phyloP scores from a whole-genome alignment of 2,888 invertebrate genomes.

The Zhengitettix transpicula region DNA sequence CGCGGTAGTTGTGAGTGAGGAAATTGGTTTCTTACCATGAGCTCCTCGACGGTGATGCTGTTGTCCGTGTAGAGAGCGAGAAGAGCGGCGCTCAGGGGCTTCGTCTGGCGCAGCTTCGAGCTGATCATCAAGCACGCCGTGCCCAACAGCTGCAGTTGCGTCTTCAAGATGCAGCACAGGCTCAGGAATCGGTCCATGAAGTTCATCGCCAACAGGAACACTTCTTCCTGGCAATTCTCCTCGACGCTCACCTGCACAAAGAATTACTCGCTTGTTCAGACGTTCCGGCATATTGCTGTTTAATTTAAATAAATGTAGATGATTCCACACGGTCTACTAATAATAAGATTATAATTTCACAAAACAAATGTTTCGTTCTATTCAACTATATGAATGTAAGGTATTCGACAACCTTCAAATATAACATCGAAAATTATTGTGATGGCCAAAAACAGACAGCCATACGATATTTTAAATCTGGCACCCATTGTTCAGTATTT shows the following conservation, averaged over 20 bases:
- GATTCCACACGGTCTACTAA: no score
- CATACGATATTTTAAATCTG: no score
- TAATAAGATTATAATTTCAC: no score
- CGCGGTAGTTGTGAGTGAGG: not conserved
- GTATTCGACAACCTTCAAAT: no score
- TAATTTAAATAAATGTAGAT: no score
- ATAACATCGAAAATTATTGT: no score
- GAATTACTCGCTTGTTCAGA: no score
- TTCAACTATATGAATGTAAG: no score
- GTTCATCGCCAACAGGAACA: conserved; percentile 82
- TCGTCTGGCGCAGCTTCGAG: conserved; percentile 63
- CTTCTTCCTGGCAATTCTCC: conserved; percentile 81
- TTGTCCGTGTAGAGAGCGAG: conserved; percentile 88
- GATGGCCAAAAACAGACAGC: no score
- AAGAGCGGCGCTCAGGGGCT: conserved; percentile 56
- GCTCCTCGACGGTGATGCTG: conserved; percentile 69
- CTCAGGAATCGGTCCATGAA: conserved; percentile 88
- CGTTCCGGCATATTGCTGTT: no score
- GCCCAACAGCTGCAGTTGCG: conserved; percentile 80
- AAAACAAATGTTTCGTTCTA: no score
- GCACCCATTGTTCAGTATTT: no score
- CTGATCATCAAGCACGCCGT: conserved; percentile 83
- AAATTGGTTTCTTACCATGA: conserved; percentile 57
- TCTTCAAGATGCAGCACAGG: conserved; percentile 63
- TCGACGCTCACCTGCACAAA: conserved; percentile 76